Evolutionary conservation across 2,797 vertebrate genomes (phyloP).

Genomic region (Syndactyla subalaris): DNA sequence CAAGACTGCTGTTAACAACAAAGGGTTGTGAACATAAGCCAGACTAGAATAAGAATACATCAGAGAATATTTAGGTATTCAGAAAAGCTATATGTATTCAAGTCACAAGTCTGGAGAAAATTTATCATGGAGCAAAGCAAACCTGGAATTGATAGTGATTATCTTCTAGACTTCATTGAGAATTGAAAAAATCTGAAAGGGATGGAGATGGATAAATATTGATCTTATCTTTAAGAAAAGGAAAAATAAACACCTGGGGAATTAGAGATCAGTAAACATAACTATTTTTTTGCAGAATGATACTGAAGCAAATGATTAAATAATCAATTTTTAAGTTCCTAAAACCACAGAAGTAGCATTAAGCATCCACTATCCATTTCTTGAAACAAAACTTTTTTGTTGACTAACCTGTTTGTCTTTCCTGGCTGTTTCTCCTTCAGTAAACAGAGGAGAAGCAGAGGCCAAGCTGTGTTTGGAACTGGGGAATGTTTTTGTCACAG

Average conservation of each 20-base stretch:
- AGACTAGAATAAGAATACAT: neutral
- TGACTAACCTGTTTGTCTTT: neutral
- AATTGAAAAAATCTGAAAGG: constrained; percentile 25
- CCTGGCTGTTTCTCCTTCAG: neutral
- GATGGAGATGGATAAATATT: constrained; percentile 12
- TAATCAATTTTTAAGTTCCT: constrained; percentile 4
- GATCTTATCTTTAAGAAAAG: constrained; percentile 1
- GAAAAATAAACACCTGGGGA: constrained; percentile 17
- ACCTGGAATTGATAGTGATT: neutral
- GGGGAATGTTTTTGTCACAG: neutral
- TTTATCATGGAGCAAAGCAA: neutral
- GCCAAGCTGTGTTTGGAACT: accelerated
- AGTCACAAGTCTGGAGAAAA: neutral
- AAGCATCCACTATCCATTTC: neutral
- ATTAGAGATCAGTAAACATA: neutral
- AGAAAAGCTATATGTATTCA: constrained; percentile 8
- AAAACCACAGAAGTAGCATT: neutral
- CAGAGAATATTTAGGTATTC: neutral
- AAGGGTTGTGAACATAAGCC: neutral
- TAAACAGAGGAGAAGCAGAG: neutral
- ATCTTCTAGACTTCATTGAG: neutral
- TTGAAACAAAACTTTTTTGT: neutral
- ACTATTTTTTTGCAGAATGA: neutral
- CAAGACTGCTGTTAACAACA: neutral
- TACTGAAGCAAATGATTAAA: neutral